phyloP scores from a whole-genome alignment of 2,113 vertebrate species.

The Labeo catla region DNA sequence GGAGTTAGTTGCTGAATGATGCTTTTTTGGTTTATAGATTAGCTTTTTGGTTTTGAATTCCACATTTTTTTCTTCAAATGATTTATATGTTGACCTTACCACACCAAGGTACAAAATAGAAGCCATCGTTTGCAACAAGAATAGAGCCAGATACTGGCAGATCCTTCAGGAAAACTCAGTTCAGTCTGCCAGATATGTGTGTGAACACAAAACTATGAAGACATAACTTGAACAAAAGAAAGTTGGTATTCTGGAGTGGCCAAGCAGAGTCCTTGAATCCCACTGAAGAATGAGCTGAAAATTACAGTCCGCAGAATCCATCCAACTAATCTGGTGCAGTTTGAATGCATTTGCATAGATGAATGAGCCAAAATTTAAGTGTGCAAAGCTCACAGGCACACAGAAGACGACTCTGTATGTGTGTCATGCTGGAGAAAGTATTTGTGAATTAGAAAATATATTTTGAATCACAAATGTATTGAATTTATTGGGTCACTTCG shows the following conservation, averaged over 20 bases:
- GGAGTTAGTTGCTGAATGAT: background rate
- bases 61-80: background rate
- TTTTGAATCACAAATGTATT: background rate
- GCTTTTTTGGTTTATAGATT: background rate
- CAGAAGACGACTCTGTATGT: background rate
- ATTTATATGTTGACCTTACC: background rate
- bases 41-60: background rate
- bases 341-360: conserved; percentile 17
- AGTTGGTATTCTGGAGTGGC: background rate
- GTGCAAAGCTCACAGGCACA: background rate
- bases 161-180: background rate
- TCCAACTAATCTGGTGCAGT: conserved; percentile 21
- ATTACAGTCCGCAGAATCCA: background rate
- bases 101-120: background rate
- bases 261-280: background rate
- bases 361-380: conserved; percentile 9
- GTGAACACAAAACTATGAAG: background rate
- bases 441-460: background rate
- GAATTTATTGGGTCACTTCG: background rate
- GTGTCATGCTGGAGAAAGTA: background rate
- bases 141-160: background rate
- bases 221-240: background rate
- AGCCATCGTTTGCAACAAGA: background rate
- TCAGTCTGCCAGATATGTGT: background rate
- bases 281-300: background rate